These are phyloP conservation scores for Corticium candelabrum DNA, from an alignment of 37 sponge, comb jelly and placozoan genomes.

Conservation along the genomic window DNA sequence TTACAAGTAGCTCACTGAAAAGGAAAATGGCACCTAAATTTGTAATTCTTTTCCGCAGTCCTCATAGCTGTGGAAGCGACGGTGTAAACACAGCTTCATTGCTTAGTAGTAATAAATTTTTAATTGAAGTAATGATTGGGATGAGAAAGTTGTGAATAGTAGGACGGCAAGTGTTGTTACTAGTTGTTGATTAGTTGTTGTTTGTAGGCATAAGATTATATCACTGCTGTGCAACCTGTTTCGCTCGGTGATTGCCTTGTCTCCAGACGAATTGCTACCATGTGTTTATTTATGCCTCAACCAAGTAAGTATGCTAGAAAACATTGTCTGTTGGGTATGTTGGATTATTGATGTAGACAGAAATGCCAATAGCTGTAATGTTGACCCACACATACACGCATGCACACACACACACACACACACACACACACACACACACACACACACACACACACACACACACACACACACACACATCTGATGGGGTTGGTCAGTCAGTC, in stretches of 20 bases:
- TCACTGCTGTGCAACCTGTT: slow-evolving; percentile 75
- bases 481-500: too few relatives aligned
- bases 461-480: too few relatives aligned
- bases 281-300: slow-evolving; percentile 94
- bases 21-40: too few relatives aligned
- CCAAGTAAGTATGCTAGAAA: slow-evolving; percentile 48
- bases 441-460: too few relatives aligned
- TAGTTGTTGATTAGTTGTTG: background rate
- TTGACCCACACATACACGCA: too few relatives aligned
- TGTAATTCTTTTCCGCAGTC: too few relatives aligned
- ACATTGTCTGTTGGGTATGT: background rate
- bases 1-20: too few relatives aligned
- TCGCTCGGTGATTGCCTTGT: slow-evolving; percentile 81
- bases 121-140: too few relatives aligned
- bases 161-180: background rate
- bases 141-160: slow-evolving; percentile 27
- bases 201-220: slow-evolving; percentile 35
- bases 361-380: too few relatives aligned
- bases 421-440: too few relatives aligned
- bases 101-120: too few relatives aligned
- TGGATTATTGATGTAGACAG: too few relatives aligned
- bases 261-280: slow-evolving; percentile 65
- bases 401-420: background rate
- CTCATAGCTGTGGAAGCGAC: background rate
- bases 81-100: background rate